Percentiles rank a stretch among this genome's conserved stretches.
These are phyloP conservation scores for Drosophila limbata DNA, from an alignment of 2,888 invertebrate genomes.

Conservation along the genomic window DNA sequence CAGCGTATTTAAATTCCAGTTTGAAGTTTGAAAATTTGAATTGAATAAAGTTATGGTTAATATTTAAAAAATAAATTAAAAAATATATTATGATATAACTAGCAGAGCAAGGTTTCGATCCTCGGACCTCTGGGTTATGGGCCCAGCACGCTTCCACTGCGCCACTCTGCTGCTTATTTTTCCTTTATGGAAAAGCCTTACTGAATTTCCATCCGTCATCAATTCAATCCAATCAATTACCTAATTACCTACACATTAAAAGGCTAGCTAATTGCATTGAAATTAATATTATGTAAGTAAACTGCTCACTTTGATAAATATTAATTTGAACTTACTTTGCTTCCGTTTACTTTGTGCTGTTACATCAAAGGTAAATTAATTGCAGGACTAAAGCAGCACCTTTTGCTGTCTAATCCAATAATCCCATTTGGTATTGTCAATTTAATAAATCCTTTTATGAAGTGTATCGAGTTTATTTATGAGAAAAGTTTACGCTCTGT, in stretches of 20 bases:
- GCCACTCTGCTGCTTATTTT: constrained; percentile 25
- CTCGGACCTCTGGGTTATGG: constrained; percentile 50
- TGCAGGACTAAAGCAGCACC: not conserved
- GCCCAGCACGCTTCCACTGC: constrained; percentile 44
- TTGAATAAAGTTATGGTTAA: too few relatives aligned
- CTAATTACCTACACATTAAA: not conserved
- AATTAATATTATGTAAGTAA: not conserved
- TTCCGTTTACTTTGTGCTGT: not conserved
- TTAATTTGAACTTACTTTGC: not conserved
- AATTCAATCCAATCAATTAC: not conserved
- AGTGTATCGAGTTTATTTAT: constrained; percentile 52
- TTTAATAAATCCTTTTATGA: constrained; percentile 61
- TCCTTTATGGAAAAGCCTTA: not conserved
- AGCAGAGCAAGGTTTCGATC: constrained; percentile 40
- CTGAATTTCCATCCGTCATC: not conserved
- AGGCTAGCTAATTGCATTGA: not conserved
- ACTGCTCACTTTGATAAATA: not conserved
- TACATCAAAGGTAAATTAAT: constrained; percentile 30
- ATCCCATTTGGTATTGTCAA: constrained; percentile 70
- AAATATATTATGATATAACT: not conserved
- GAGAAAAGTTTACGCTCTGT: constrained; percentile 43
- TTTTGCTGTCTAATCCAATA: constrained; percentile 42
- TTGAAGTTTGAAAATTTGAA: too few relatives aligned
- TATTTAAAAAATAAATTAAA: not conserved
- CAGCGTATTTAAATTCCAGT: not conserved